phyloP scores from a whole-genome alignment of 2,113 vertebrate genomes.

The Campylomormyrus tamandua region DNA sequence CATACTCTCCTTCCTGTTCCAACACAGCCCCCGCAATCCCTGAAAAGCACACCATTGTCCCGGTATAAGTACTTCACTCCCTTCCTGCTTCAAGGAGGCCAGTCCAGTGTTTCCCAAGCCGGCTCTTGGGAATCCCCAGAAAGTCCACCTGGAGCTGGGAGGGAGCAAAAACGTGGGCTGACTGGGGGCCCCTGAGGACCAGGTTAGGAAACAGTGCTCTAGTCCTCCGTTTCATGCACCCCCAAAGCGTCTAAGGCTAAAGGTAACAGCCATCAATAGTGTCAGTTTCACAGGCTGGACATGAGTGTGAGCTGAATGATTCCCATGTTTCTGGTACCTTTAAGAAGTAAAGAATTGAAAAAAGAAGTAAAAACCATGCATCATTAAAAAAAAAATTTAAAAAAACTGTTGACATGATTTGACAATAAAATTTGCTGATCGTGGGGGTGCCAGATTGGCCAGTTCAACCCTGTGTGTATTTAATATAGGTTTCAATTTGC shows the following conservation, averaged over 20 bases:
- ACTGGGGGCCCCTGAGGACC: neutral
- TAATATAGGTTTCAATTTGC: neutral
- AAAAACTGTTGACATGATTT: neutral
- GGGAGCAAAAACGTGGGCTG: neutral
- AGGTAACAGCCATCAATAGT: neutral
- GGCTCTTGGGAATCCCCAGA: neutral
- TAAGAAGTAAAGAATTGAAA: neutral
- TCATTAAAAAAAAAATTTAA: neutral
- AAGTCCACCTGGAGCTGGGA: neutral
- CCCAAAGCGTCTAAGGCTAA: too few species aligned
- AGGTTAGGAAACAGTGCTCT: neutral
- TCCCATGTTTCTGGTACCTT: neutral
- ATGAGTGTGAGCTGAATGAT: neutral
- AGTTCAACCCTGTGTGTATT: neutral
- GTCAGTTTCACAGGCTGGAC: neutral
- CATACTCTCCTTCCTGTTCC: neutral
- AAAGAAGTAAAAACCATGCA: neutral
- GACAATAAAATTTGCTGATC: neutral
- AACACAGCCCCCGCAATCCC: neutral
- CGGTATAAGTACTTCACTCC: neutral
- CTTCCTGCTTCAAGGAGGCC: neutral
- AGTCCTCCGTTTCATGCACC: neutral
- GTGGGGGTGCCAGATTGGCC: neutral
- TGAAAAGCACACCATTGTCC: neutral
- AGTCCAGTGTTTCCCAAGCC: neutral